Evolutionary conservation across 2,797 vertebrate genomes (phyloP), one percentile per base, ranked within the genome.

Genomic region (Sebastes elongatus): DNA sequence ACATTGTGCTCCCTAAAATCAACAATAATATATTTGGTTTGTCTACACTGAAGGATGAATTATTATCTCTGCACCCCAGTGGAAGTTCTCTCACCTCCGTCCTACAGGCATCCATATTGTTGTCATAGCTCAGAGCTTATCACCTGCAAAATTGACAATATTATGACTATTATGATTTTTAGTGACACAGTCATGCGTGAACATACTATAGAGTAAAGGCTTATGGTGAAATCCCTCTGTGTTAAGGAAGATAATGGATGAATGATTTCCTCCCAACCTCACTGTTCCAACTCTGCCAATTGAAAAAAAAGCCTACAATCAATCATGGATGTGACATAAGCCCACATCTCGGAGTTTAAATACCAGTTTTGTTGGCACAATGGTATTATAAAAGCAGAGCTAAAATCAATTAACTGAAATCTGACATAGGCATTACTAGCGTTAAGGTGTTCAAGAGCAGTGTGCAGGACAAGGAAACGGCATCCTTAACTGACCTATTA

Each of bases 361-460:
- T 59, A 49, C 27, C 22, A 52, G 22, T 32, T 73, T 32, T 80
- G 13, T 53, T 61, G 57, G 55, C 38, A 20, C 60, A 71, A 6
- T n/a, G 52, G 28, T 32, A 53, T 60, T n/a, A n/a, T 38, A 71
- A 78, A 70, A 13, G 20, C 16, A 65, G 10, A 62, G 27, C 22
- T 62, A 49, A 71, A 67, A 71, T 80, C 35, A 69, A 27, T 59
- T 1, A 53, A 53, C 73, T 59, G 22, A 72, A 53, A 52, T 67
- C 10, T 67, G 46, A 38, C 60, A 57, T 1, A 16, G 71, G 2
- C 32, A 38, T 76, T 59, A 7, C 27, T 59, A 8, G 7, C 2
- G 1, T 42, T 18, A 52, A 53, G 8, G 14, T 73, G 27, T 62
- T 11, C 2, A 25, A 42, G 2, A 66, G n/a, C 6, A 2, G 23